These are phyloP conservation scores for Acleris sparsana DNA, from an alignment of 2,888 invertebrate genomes.

Conservation along the genomic window DNA sequence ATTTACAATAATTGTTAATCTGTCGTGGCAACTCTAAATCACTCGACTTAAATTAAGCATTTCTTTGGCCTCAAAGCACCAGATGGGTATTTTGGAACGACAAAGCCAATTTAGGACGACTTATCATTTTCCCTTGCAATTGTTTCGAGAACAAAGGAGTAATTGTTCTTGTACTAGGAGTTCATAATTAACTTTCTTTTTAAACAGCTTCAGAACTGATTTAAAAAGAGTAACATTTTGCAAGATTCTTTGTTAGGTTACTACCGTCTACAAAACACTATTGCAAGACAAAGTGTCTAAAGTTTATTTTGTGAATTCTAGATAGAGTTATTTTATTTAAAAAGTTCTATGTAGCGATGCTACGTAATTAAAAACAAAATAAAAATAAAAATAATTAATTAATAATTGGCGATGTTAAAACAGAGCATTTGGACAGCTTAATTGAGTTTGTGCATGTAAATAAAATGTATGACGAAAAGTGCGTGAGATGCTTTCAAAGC, in stretches of 20 bases:
- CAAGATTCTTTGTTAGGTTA: neutral
- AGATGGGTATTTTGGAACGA: constrained; percentile 11
- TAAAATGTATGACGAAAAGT: too few species aligned
- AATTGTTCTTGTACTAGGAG: constrained; percentile 1
- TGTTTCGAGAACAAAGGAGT: constrained; percentile 33
- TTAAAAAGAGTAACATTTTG: neutral
- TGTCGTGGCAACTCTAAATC: neutral
- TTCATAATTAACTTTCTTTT: constrained; percentile 26
- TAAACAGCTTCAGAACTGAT: constrained; percentile 8
- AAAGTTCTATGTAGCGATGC: too few species aligned
- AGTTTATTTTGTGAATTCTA: too few species aligned
- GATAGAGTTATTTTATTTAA: too few species aligned
- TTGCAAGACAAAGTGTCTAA: too few species aligned
- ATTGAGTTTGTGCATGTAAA: too few species aligned
- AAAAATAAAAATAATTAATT: too few species aligned
- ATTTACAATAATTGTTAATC: constrained; percentile 2
- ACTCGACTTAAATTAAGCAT: constrained; percentile 1
- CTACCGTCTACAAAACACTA: neutral
- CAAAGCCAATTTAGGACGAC: constrained; percentile 24
- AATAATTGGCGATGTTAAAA: too few species aligned
- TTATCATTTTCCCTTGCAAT: constrained; percentile 33
- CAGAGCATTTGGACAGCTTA: too few species aligned
- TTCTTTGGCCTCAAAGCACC: neutral
- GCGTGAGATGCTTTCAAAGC: too few species aligned
- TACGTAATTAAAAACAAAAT: too few species aligned